Conservation (phyloP, 2,888 invertebrate species). For the Cepaea hortensis region DNA sequence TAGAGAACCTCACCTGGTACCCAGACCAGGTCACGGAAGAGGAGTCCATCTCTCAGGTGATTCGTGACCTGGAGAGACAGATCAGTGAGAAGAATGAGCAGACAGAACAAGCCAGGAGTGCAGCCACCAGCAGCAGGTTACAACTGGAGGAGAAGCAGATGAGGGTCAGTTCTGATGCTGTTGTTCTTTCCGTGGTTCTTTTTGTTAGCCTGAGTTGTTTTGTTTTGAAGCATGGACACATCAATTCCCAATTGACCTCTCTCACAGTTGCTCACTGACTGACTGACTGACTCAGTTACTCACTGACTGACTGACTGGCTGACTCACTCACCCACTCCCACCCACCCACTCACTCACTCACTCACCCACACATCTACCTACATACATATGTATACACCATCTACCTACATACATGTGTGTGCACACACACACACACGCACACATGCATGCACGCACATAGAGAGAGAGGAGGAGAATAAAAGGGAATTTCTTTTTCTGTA, state of each 20-base stretch:
- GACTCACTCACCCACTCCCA: not conserved
- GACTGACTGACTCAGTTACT: not conserved
- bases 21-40: slow-evolving; percentile 40
- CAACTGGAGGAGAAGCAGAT: slow-evolving; percentile 52
- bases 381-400: no score
- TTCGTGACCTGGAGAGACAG: slow-evolving; percentile 28
- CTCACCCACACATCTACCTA: not conserved
- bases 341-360: not conserved
- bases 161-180: not conserved
- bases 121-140: slow-evolving; percentile 52
- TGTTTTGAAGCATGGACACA: not conserved
- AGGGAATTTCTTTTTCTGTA: no score
- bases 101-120: slow-evolving; percentile 40
- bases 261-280: not conserved
- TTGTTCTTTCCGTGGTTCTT: no score
- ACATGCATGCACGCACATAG: no score
- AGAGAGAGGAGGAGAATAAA: no score
- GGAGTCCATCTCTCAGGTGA: slow-evolving; percentile 19
- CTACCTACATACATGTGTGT: no score
- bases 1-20: slow-evolving; percentile 43
- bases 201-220: not conserved
- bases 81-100: slow-evolving; percentile 25
- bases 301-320: not conserved
- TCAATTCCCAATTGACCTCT: not conserved
- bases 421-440: no score